Evolutionary conservation across 2,797 vertebrate genomes (phyloP).

Genomic region (Benthosema pterotum): DNA sequence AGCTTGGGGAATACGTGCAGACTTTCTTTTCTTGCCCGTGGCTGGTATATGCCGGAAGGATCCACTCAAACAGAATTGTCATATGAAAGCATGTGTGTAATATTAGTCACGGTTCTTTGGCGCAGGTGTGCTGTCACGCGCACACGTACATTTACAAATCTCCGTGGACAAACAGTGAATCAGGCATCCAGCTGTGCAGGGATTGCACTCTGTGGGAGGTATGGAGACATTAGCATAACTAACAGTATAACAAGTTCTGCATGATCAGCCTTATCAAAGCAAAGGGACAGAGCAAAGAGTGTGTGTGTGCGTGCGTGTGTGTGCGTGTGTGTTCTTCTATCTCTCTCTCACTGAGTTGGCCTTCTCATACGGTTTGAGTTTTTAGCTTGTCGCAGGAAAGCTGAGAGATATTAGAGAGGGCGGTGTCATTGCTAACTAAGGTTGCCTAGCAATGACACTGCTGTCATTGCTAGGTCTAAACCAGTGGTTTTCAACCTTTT

Average conservation of each 20-base stretch:
- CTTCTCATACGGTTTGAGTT: slow-evolving; percentile 43
- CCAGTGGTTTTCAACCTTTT: too few relatives aligned
- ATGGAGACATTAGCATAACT: slow-evolving; percentile 78
- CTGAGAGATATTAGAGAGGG: slow-evolving; percentile 30
- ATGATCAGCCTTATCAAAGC: slow-evolving; percentile 42
- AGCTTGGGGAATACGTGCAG: slow-evolving; percentile 56
- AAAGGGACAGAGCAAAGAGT: slow-evolving; percentile 39
- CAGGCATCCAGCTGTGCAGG: slow-evolving; percentile 68
- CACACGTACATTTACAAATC: slow-evolving; percentile 28
- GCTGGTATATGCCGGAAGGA: slow-evolving; percentile 38
- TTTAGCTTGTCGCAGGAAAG: slow-evolving; percentile 31
- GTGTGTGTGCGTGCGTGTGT: slow-evolving; percentile 27
- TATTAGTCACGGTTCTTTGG: slow-evolving; percentile 7
- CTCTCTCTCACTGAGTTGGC: slow-evolving; percentile 39
- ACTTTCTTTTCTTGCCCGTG: slow-evolving; percentile 23
- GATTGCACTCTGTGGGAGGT: slow-evolving; percentile 66
- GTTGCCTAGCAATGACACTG: too few relatives aligned
- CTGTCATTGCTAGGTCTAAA: too few relatives aligned
- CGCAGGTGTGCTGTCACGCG: slow-evolving; percentile 11
- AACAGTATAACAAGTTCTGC: slow-evolving; percentile 68
- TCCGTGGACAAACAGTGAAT: slow-evolving; percentile 76
- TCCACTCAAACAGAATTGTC: slow-evolving; percentile 44
- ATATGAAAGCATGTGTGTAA: too few relatives aligned
- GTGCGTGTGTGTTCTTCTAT: slow-evolving; percentile 33
- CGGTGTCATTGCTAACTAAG: slow-evolving; percentile 39